Percentiles rank a stretch among this genome's conserved stretches.
phyloP scores from a whole-genome alignment of 2,113 vertebrate genomes.

The Cheirogaleus medius region DNA sequence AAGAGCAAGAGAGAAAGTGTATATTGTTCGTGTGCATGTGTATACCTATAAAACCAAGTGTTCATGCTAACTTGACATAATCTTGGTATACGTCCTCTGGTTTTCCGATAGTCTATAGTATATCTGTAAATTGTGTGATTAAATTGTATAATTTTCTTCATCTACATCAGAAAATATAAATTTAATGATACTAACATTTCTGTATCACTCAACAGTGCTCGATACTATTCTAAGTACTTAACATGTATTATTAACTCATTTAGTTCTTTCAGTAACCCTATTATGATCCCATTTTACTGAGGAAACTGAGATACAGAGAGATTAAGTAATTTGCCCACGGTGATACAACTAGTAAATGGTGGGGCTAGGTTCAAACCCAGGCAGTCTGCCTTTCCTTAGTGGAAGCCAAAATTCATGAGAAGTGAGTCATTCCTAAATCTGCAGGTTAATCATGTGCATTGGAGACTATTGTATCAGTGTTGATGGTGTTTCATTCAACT shows the following conservation, averaged over 20 bases:
- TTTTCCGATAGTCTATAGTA: not conserved
- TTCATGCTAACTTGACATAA: not conserved
- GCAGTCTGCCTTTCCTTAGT: not conserved
- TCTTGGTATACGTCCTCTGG: not conserved
- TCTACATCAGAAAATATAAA: not conserved
- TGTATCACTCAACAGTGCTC: not conserved
- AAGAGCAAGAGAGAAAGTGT: not conserved
- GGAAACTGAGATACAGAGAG: conserved; percentile 9
- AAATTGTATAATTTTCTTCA: conserved; percentile 19
- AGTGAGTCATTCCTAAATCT: not conserved
- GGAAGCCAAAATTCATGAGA: not conserved
- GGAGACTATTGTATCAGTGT: not conserved
- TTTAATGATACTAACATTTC: not conserved
- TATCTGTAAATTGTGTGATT: not conserved
- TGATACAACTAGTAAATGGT: not conserved
- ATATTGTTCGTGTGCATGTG: not conserved
- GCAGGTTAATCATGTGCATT: not conserved
- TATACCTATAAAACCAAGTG: not conserved
- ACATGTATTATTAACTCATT: not conserved
- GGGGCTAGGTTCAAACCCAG: not conserved
- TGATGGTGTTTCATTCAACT: not conserved
- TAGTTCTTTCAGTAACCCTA: not conserved
- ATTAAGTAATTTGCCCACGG: not conserved
- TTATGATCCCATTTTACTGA: not conserved
- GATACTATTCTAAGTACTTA: not conserved